Percentiles rank a stretch among this genome's conserved stretches.
Conservation (phyloP, 2,113 vertebrate genomes). For the Calidris pugnax region DNA sequence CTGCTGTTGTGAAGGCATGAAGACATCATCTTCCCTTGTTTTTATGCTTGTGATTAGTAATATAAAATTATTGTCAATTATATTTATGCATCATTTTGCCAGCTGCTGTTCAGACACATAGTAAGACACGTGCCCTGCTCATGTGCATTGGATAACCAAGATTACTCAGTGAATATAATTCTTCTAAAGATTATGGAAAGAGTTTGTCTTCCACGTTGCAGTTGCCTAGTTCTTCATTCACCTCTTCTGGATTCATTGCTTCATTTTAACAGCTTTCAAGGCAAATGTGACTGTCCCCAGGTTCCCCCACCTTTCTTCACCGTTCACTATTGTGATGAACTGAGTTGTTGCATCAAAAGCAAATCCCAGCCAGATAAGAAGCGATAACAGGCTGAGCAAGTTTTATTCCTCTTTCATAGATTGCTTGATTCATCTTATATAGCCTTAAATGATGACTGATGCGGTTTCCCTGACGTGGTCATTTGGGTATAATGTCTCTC, state of each 20-base stretch:
- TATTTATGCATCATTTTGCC: not conserved
- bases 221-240: not conserved
- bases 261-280: not conserved
- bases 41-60: not conserved
- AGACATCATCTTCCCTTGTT: not conserved
- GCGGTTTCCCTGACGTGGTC: not conserved
- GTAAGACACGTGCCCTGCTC: not conserved
- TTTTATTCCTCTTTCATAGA: not conserved
- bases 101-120: not conserved
- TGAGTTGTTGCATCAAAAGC: not conserved
- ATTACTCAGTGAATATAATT: not conserved
- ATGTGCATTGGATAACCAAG: not conserved
- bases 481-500: not conserved
- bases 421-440: slow-evolving; percentile 9
- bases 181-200: not conserved
- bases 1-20: not conserved
- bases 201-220: not conserved
- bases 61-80: not conserved
- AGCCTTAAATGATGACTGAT: not conserved
- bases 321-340: not conserved
- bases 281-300: not conserved
- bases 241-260: not conserved
- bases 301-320: not conserved
- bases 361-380: slow-evolving; percentile 43
- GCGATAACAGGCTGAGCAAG: not conserved